Evolutionary conservation across 1,140 invertebrate species (phyloP).

Genomic region (Ctenoplectra terminalis): DNA sequence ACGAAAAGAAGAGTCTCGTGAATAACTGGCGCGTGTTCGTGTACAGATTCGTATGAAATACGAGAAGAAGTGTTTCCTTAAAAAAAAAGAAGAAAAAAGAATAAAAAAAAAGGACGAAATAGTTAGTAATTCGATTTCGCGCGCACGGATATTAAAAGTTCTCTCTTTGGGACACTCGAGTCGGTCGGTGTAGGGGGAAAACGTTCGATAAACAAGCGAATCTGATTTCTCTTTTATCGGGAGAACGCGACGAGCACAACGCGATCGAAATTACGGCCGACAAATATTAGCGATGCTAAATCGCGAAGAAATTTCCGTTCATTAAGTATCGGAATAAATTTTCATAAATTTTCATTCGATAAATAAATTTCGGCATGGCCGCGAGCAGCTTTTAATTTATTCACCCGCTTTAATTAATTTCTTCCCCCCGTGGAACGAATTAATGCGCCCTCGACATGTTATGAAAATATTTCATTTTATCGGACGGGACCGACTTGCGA

Average conservation of each 20-base stretch:
- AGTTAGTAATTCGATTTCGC: conserved; percentile 10
- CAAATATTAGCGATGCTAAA: conserved; percentile 32
- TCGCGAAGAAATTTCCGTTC: conserved; percentile 39
- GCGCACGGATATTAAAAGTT: conserved; percentile 13
- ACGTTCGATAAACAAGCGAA: conserved; percentile 15
- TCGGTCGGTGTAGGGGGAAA: not conserved
- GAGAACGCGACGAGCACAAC: not conserved
- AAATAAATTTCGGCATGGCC: conserved; percentile 24
- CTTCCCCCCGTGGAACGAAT: not conserved
- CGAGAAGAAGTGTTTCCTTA: not conserved
- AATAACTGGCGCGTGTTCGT: no score
- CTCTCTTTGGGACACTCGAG: not conserved
- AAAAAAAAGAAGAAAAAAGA: no score
- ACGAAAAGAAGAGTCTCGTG: not conserved
- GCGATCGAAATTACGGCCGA: conserved; percentile 10
- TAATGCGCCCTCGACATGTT: conserved; percentile 27
- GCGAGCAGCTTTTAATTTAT: conserved; percentile 30
- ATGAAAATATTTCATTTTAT: conserved; percentile 42
- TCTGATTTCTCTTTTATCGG: conserved; percentile 8
- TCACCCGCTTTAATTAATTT: conserved; percentile 31
- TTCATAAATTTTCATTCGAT: conserved; percentile 46
- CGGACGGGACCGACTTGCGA: not conserved
- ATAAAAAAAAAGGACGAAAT: no score
- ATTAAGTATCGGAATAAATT: conserved; percentile 44
- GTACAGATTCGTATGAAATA: not conserved